Conservation (phyloP, 1,140 invertebrate species). For the Drosophila parabipectinata region DNA sequence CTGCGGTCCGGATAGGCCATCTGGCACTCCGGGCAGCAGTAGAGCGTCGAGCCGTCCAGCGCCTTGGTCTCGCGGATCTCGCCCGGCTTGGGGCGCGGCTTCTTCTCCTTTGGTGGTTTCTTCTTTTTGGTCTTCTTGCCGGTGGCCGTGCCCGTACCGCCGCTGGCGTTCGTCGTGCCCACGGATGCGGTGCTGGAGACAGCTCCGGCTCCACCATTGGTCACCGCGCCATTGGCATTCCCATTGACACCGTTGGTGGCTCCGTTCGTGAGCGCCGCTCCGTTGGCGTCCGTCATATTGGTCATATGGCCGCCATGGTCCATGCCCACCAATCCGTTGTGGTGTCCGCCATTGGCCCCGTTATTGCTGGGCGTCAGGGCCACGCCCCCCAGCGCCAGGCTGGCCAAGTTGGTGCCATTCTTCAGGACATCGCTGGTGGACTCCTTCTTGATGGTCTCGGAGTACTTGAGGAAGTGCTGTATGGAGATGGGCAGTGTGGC, state of each 20-base stretch:
- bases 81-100: constrained; percentile 90
- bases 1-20: constrained; percentile 94
- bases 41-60: constrained; percentile 92
- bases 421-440: constrained; percentile 80
- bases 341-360: constrained; percentile 61
- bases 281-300: constrained; percentile 74
- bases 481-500: constrained; percentile 84
- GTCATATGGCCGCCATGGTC: constrained; percentile 75
- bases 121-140: constrained; percentile 94
- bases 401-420: constrained; percentile 81
- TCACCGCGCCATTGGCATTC: constrained; percentile 65
- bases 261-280: constrained; percentile 63
- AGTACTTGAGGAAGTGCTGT: constrained; percentile 84
- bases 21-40: constrained; percentile 94
- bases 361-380: constrained; percentile 73
- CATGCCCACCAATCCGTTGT: constrained; percentile 77
- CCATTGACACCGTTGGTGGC: constrained; percentile 68
- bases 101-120: constrained; percentile 88
- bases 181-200: constrained; percentile 69
- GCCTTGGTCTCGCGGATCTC: constrained; percentile 93
- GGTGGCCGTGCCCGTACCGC: constrained; percentile 80
- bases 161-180: constrained; percentile 67
- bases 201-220: constrained; percentile 65
- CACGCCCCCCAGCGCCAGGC: constrained; percentile 77
- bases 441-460: constrained; percentile 84